Conservation (phyloP, 2,888 invertebrate genomes). For the Ophonus ardosiacus region DNA sequence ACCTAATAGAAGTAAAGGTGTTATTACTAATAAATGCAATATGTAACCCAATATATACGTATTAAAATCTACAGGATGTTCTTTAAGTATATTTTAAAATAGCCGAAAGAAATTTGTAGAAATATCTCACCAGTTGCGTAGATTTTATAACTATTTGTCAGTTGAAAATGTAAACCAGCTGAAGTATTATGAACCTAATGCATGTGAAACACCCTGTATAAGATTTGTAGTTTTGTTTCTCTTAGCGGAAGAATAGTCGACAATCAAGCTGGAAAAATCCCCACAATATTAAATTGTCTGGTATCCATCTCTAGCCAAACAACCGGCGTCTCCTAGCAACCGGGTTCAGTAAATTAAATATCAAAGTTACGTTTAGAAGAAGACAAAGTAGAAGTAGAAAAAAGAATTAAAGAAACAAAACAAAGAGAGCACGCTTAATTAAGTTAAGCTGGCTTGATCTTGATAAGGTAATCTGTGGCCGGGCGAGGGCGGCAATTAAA, state of each 20-base stretch:
- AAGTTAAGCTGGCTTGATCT: conserved; percentile 44
- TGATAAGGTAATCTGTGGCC: conserved; percentile 57
- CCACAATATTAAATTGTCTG: conserved; percentile 6
- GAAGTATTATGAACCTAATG: no score
- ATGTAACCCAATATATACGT: no score
- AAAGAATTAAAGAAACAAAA: conserved; percentile 46
- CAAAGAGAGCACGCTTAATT: conserved; percentile 50
- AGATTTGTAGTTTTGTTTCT: no score
- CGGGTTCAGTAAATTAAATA: conserved; percentile 38
- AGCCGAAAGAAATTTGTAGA: no score
- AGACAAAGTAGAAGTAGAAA: conserved; percentile 37
- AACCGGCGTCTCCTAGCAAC: neutral
- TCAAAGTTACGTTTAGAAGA: conserved; percentile 45
- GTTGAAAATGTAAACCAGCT: no score
- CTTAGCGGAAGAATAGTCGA: neutral
- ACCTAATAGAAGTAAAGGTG: no score
- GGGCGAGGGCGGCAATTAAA: conserved; percentile 38
- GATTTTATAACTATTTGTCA: no score
- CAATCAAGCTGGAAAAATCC: neutral
- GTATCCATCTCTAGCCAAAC: conserved; percentile 1
- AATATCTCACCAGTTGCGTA: no score
- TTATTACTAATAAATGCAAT: no score
- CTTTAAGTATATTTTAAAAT: no score
- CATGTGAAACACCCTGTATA: no score
- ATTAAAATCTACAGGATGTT: no score